Evolutionary conservation across 2,888 invertebrate species (phyloP).

Genomic region (Merodon equestris): DNA sequence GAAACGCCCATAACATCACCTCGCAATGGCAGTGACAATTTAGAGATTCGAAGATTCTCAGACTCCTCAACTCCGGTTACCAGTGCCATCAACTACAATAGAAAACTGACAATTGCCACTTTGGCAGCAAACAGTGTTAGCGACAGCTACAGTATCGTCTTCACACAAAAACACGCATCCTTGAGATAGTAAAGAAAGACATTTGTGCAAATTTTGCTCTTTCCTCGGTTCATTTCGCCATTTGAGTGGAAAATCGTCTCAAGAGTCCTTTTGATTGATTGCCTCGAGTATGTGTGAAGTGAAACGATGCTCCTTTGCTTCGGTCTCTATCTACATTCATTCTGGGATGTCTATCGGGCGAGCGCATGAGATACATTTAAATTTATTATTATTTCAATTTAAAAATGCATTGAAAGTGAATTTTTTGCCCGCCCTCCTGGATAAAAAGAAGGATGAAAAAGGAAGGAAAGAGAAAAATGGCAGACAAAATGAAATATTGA

Average conservation of each 20-base stretch:
- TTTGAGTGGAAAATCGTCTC: constrained; percentile 66
- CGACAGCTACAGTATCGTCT: constrained; percentile 1
- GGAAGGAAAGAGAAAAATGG: constrained; percentile 12
- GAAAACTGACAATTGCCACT: constrained; percentile 57
- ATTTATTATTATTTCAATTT: constrained; percentile 68
- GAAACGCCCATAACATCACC: constrained; percentile 26
- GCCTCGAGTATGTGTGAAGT: constrained; percentile 65
- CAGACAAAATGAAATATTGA: constrained; percentile 38
- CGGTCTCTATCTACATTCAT: too few species aligned
- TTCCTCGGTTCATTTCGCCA: constrained; percentile 24
- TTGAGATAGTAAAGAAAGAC: constrained; percentile 27
- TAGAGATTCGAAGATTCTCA: constrained; percentile 1
- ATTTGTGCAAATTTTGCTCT: constrained; percentile 66
- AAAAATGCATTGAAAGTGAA: constrained; percentile 68
- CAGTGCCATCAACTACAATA: constrained; percentile 32
- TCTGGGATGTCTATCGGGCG: neutral
- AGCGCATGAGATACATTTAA: constrained; percentile 51
- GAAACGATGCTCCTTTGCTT: constrained; percentile 47
- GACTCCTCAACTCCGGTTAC: neutral
- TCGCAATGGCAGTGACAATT: constrained; percentile 19
- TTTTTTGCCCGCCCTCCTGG: constrained; percentile 26
- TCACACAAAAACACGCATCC: constrained; percentile 32
- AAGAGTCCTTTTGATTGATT: constrained; percentile 69
- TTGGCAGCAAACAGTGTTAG: constrained; percentile 35
- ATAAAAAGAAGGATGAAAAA: constrained; percentile 7